Conservation (phyloP, 1,140 invertebrate species). For the Drosophila oshimai region DNA sequence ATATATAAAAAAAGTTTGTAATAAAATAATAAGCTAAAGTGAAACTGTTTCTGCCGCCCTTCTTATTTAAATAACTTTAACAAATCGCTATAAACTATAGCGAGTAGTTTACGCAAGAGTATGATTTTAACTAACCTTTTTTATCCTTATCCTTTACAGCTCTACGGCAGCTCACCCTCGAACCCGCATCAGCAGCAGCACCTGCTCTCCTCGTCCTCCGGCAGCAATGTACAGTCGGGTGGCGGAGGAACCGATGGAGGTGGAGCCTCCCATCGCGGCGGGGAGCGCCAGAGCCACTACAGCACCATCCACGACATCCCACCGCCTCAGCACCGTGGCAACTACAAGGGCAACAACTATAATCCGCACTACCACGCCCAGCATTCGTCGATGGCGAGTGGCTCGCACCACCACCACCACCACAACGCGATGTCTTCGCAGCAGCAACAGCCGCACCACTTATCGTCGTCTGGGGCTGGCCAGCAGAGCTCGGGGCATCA, state of each 20-base stretch:
- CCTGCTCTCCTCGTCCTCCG: slow-evolving; percentile 50
- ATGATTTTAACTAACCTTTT: background rate
- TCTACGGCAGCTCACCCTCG: slow-evolving; percentile 58
- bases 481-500: slow-evolving; percentile 56
- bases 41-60: too few relatives aligned
- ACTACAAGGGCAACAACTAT: slow-evolving; percentile 80
- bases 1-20: too few relatives aligned
- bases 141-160: slow-evolving; percentile 16
- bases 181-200: slow-evolving; percentile 62
- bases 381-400: slow-evolving; percentile 51
- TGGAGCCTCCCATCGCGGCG: slow-evolving; percentile 48
- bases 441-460: slow-evolving; percentile 56
- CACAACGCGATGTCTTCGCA: slow-evolving; percentile 46
- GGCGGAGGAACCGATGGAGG: slow-evolving; percentile 40
- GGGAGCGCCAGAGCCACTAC: slow-evolving; percentile 53
- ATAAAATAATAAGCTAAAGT: too few relatives aligned
- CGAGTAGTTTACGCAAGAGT: too few relatives aligned
- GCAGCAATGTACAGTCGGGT: slow-evolving; percentile 43
- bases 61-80: too few relatives aligned
- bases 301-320: slow-evolving; percentile 45
- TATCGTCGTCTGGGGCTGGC: slow-evolving; percentile 32
- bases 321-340: slow-evolving; percentile 70
- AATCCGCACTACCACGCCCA: slow-evolving; percentile 79
- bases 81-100: too few relatives aligned
- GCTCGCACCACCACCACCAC: slow-evolving; percentile 65